Base-by-base conservation (phyloP, 1,140 invertebrate genomes). In the Thaumatotibia leucotreta region DNA sequence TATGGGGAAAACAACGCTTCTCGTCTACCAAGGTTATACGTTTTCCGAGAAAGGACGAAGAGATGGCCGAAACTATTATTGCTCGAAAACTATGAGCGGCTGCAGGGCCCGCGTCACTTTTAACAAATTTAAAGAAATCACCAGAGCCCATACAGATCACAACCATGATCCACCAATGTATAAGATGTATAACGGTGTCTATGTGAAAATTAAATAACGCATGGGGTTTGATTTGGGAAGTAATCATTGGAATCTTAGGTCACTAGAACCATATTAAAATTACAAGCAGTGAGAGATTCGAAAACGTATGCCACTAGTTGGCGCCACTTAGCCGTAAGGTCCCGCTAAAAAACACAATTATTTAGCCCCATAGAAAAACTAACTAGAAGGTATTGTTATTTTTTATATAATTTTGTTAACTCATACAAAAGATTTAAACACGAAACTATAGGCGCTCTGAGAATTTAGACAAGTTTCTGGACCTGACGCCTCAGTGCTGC, bases 51-150 rank as follows among this genome's bases (percentile, higher is more conserved):
- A 35, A 32, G n/a, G 63, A 5, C 39, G 24, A 29, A 54, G 62
- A 0, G 73, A 70, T 17, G 54, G 64, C 5, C 69, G 50, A 11
- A 24, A 45, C 17, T 39, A 32, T 9, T 65, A 54, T 6, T 65
- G 64, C 14, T 50, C 35, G 0, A 65, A 24, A 32, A 58, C 54
- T 11, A 2, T 54, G 4, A 39, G 35, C 1, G 65, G 63, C 0
- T 82, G 79, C 58, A 61, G 50, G 14, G 74, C 75, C 1, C 63
- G 64, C 8, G 14, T 79, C 6, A 71, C 49, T 0, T 24, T 81
- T 10, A 69, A 74, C 27, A 64, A 39, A 14, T 33, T 11, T 1
- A 73, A 73, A 1, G 65, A 67, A 1, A 61, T 70, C 6, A 11
- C 61, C 5, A 10, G 8, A 0, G 52, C 33, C 3, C 1, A 39